Evolutionary conservation across 2,113 vertebrate species (phyloP), one percentile per base, ranked within the genome.

Genomic region (Ahaetulla prasina): DNA sequence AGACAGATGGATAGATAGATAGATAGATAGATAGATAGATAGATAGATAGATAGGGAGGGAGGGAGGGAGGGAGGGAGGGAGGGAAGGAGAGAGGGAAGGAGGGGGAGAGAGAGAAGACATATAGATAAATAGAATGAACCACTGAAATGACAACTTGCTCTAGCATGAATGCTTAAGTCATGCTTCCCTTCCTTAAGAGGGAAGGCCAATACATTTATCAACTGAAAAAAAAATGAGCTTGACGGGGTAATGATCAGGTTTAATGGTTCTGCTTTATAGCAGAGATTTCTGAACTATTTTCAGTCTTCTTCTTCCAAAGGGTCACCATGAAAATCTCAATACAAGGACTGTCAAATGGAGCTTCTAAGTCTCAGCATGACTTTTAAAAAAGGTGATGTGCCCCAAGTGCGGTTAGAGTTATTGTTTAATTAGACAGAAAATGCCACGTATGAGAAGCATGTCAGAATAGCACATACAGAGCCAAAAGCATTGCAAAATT

Each of bases 401-500:
- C 45, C 85, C 60, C 89, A 85, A 30, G 14, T 35, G 1, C 54
- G 10, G 4, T 89, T 60, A 89, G 95, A 96, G 94, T 95, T 96
- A 96, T 92, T 93, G 93, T 92, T 96, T 96, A 96, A 96, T 96
- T 95, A 95, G 87, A 49, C 90, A 94, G 86, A 94, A 96, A 95
- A 94, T 90, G 89, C 86, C 93, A 94, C 93, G 91, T 25, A 52
- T 27, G 93, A 90, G 88, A 45, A 45, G 88, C 93, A 95, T 60
- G 30, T 89, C 90, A 0, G 52, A 92, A 57, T 0, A 94, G 60
- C 74, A 92, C 92, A 91, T 47, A 92, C 8, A 50, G 89, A 74
- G 54, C 88, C 92, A 85, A 18, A 7, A 20, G 92, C 74, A 92
- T 43, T 63, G 95, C 94, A 55, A 54, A 50, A 92, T n/a, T 50